Percentiles rank a stretch among this genome's conserved stretches.
Evolutionary conservation across 2,888 invertebrate species (phyloP).

Genomic region (Aelia acuminata): DNA sequence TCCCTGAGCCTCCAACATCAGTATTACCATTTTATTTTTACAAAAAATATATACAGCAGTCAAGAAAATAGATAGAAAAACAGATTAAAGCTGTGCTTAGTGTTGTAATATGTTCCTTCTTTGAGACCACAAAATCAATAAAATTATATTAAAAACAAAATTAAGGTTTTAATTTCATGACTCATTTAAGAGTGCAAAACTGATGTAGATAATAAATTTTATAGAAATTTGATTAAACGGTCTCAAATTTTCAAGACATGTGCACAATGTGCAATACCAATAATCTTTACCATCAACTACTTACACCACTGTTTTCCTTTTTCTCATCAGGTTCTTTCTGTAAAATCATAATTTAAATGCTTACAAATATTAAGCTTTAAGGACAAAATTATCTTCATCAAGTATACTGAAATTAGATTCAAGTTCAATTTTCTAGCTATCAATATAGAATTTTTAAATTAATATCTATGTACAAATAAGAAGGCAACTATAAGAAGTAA

Average conservation of each 20-base stretch:
- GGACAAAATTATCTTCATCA: background rate
- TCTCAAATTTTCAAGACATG: background rate
- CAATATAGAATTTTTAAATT: too few species aligned
- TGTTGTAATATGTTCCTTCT: background rate
- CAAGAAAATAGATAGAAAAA: background rate
- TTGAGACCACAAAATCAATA: conserved; percentile 37
- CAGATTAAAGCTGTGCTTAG: conserved; percentile 5
- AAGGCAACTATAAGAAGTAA: background rate
- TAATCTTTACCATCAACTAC: background rate
- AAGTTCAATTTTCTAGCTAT: background rate
- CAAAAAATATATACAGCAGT: background rate
- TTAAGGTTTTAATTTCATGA: background rate
- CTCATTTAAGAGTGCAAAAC: background rate
- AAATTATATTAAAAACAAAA: background rate
- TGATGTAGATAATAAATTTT: background rate
- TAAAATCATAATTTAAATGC: conserved; percentile 17
- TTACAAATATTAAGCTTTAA: background rate
- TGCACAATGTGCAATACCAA: background rate
- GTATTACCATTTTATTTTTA: too few species aligned
- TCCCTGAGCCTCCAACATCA: too few species aligned
- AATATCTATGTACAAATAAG: background rate
- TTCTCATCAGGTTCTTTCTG: conserved; percentile 36
- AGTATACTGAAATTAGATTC: background rate
- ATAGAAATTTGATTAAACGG: background rate
- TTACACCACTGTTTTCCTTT: conserved; percentile 40